Evolutionary conservation across 2,113 vertebrate genomes (phyloP), one percentile per base, ranked within the genome.

Genomic region (Neodon shergylaensis): DNA sequence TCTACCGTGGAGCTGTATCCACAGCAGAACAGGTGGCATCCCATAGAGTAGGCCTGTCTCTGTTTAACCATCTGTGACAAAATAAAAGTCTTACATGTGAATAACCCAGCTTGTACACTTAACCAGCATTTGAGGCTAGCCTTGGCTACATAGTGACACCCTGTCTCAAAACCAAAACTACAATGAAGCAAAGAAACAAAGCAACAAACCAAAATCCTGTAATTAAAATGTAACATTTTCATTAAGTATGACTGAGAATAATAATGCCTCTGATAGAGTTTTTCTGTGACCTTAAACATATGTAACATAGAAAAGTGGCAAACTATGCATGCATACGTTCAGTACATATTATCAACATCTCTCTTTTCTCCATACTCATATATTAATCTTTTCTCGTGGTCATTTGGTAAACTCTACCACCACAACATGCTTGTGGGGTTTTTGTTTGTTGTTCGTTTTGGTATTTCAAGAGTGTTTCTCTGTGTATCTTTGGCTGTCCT

Each of bases 211-310:
- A 90, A 78, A 65, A 47, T 3, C 42, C 39, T 47, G 1, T 88
- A n/a, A 72, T n/a, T 63, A 28, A 91, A 93, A 94, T 86, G 90
- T 92, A 61, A 39, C n/a, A 81, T 95, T 88, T 93, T 19, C 7
- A 92, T 94, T 33, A 17, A 77, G 73, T 82, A 61, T 47, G 21
- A 88, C 58, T 88, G 49, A 54, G n/a, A 72, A 42, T 52, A 39
- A 10, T 79, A 44, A 65, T 68, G 66, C 9, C 58, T 65, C 58
- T 92, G n/a, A 74, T n/a, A 39, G 74, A 87, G 33, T 39, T 91
- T 26, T 58, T 70, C 61, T 9, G 19, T 47, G n/a, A 81, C 11
- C 28, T 79, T 26, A 76, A 16, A 65, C 36, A 88, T n/a, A 28
- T 4, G 73, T 72, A 73, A 44, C 76, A 76, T 5, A 82, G 44